Percentiles rank a stretch among this genome's conserved stretches.
Conservation (phyloP, 2,113 vertebrate genomes). For the Halichoeres trimaculatus region DNA sequence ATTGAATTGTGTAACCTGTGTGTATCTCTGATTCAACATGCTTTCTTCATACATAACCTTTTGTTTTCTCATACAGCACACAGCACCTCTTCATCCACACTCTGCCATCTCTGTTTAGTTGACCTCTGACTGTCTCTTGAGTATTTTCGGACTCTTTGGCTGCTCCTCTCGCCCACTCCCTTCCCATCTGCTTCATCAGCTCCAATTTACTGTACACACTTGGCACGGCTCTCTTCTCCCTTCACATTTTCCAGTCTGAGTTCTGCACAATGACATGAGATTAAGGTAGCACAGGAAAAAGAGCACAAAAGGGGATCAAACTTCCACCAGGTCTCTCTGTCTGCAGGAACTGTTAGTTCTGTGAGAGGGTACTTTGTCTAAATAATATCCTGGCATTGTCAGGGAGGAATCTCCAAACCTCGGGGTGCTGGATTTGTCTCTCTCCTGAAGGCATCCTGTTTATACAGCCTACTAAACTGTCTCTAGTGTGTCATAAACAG, state of each 20-base stretch:
- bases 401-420: conserved; percentile 56
- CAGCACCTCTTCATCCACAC: neutral
- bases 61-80: neutral
- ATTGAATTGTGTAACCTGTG: no score
- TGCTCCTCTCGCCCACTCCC: conserved; percentile 35
- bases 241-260: conserved; percentile 9
- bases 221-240: neutral
- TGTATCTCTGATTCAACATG: no score
- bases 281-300: conserved; percentile 43
- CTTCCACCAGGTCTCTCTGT: conserved; percentile 14
- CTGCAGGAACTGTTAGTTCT: conserved; percentile 32
- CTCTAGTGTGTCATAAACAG: conserved; percentile 61
- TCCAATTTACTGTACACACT: conserved; percentile 11
- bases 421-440: conserved; percentile 32
- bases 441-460: conserved; percentile 72
- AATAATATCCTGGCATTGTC: conserved; percentile 62
- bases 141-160: conserved; percentile 17
- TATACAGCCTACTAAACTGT: conserved; percentile 31
- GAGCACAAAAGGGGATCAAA: conserved; percentile 9
- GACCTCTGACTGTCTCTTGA: neutral
- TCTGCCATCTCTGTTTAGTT: neutral
- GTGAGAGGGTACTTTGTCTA: conserved; percentile 51
- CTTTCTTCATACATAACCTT: neutral
- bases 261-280: conserved; percentile 4
- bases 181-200: conserved; percentile 45